Conservation (phyloP, 2,113 vertebrate genomes). For the Gambusia holbrooki region DNA sequence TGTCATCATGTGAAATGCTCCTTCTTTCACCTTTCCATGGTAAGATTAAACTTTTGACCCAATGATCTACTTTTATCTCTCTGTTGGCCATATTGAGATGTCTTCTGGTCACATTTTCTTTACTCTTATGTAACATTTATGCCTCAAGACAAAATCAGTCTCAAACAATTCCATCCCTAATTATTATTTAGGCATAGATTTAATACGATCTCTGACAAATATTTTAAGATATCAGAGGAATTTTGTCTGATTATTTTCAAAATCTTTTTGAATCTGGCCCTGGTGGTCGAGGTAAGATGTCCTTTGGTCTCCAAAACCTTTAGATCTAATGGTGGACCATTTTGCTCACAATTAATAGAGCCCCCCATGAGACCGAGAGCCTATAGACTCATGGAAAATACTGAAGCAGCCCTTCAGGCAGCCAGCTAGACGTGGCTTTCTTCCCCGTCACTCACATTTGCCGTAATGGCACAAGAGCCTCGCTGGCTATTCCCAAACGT, state of each 20-base stretch:
- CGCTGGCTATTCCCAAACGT: slow-evolving; percentile 84
- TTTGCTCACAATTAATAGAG: slow-evolving; percentile 80
- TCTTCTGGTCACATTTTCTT: background rate
- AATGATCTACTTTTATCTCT: slow-evolving; percentile 55
- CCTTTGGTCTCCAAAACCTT: slow-evolving; percentile 71
- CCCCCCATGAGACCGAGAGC: slow-evolving; percentile 75
- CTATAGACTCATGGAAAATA: slow-evolving; percentile 77
- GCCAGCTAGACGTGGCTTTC: slow-evolving; percentile 76
- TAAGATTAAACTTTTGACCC: slow-evolving; percentile 91
- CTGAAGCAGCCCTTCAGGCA: slow-evolving; percentile 75
- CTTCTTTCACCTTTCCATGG: slow-evolving; percentile 83
- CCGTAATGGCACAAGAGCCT: slow-evolving; percentile 78
- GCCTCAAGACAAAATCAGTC: background rate
- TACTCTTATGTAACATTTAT: background rate
- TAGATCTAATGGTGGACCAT: slow-evolving; percentile 74
- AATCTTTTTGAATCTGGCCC: slow-evolving; percentile 48
- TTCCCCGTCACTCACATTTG: slow-evolving; percentile 82
- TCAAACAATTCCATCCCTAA: background rate
- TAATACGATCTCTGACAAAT: background rate
- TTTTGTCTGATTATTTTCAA: slow-evolving; percentile 49
- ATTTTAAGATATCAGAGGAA: slow-evolving; percentile 9
- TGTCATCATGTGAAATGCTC: slow-evolving; percentile 77
- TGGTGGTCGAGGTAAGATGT: slow-evolving; percentile 50
- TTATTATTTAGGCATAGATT: background rate
- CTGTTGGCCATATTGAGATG: background rate